phyloP scores from a whole-genome alignment of 2,113 vertebrate species.

The Falco punctatus region DNA sequence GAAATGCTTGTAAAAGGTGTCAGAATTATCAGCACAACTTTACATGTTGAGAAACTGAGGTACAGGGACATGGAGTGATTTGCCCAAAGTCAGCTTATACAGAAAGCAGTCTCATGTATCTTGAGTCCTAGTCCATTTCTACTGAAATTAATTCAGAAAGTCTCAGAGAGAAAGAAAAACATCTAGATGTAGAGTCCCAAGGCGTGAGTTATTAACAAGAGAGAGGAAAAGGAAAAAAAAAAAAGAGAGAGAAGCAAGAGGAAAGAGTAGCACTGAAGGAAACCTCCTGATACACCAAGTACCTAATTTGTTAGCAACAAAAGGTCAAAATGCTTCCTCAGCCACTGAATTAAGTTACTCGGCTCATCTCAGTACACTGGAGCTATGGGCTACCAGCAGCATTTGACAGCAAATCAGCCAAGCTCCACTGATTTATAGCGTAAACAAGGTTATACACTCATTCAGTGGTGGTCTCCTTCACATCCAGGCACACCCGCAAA shows the following conservation, averaged over 20 bases:
- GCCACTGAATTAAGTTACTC: neutral
- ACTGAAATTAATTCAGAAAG: neutral
- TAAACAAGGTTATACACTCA: neutral
- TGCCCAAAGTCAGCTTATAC: neutral
- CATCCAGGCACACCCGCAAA: neutral
- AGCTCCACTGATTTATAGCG: neutral
- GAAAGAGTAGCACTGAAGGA: neutral
- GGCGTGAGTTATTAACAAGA: neutral
- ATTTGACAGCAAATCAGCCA: neutral
- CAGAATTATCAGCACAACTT: neutral
- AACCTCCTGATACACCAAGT: neutral
- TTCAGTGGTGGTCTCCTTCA: neutral
- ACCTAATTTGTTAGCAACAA: neutral
- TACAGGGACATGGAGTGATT: neutral
- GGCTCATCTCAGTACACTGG: neutral
- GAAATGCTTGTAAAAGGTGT: neutral
- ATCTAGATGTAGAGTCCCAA: neutral
- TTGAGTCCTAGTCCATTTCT: neutral
- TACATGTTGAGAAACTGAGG: neutral
- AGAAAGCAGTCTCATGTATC: neutral
- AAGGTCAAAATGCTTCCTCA: neutral
- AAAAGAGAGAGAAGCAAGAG: too few species aligned
- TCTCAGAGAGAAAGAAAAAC: neutral
- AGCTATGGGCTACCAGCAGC: neutral
- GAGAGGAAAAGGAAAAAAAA: rapidly evolving